Percentiles rank a stretch among this genome's conserved stretches.
These are phyloP conservation scores for Ptychobarbus kaznakovi DNA, from an alignment of 2,797 vertebrate genomes.

Conservation along the genomic window DNA sequence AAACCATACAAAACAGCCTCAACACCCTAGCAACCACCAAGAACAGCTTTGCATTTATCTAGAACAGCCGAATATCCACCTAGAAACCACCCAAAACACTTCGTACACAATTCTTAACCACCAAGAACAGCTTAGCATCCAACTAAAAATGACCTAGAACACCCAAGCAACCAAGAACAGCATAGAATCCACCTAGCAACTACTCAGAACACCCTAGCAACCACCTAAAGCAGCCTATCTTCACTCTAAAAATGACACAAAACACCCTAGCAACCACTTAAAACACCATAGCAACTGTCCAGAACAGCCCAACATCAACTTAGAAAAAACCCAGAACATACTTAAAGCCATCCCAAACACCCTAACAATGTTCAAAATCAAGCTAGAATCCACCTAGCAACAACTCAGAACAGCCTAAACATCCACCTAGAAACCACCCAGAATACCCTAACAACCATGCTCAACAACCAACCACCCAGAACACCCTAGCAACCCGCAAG, in stretches of 20 bases:
- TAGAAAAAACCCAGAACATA: neutral
- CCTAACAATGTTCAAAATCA: neutral
- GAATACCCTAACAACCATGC: neutral
- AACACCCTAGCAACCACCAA: too few relatives aligned
- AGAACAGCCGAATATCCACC: neutral
- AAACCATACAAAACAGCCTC: neutral
- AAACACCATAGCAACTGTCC: neutral
- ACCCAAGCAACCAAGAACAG: too few relatives aligned
- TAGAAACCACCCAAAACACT: neutral
- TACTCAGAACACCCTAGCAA: neutral
- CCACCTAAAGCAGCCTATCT: neutral
- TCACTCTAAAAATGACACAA: too few relatives aligned
- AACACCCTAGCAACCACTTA: neutral
- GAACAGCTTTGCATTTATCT: too few relatives aligned
- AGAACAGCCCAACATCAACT: neutral
- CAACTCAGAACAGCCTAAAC: neutral
- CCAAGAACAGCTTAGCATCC: neutral
- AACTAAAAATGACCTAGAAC: neutral
- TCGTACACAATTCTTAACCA: neutral
- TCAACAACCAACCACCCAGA: neutral
- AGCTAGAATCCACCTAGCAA: neutral
- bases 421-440: neutral
- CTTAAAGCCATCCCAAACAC: neutral
- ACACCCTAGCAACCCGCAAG: neutral
- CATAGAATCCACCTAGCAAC: neutral